Percentiles rank a stretch among this genome's conserved stretches.
Conservation (phyloP, 2,888 invertebrate species). For the Amblyjoppa proteus region DNA sequence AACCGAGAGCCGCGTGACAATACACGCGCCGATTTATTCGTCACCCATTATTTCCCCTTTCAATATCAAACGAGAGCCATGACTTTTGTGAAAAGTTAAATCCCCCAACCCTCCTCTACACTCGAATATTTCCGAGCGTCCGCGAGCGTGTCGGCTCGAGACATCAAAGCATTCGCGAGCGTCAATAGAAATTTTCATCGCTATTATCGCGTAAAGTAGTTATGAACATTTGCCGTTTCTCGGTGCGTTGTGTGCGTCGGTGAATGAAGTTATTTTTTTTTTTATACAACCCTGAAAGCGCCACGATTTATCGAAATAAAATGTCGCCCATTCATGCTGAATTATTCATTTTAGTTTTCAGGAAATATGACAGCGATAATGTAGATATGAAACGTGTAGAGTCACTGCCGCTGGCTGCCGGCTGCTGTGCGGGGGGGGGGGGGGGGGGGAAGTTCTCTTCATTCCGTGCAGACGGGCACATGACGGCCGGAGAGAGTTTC, state of each 20-base stretch:
- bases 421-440: background rate
- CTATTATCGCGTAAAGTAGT: background rate
- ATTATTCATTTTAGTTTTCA: conserved; percentile 34
- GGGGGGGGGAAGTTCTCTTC: conserved; percentile 31
- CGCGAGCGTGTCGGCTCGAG: background rate
- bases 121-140: conserved; percentile 7
- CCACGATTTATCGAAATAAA: conserved; percentile 37
- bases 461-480: conserved; percentile 43
- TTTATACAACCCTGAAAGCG: conserved; percentile 10
- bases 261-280: background rate
- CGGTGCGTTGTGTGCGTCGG: background rate
- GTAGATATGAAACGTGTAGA: conserved; percentile 26
- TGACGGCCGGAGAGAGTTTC: conserved; percentile 26
- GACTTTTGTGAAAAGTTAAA: conserved; percentile 52
- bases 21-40: background rate
- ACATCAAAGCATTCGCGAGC: conserved; percentile 30
- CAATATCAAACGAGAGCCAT: conserved; percentile 38
- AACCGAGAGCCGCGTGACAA: conserved; percentile 31
- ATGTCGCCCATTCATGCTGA: conserved; percentile 7
- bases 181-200: conserved; percentile 25
- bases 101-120: conserved; percentile 27
- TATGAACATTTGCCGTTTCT: background rate
- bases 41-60: conserved; percentile 1
- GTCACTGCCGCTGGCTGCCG: background rate
- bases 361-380: conserved; percentile 32